Conservation (phyloP, 2,113 vertebrate genomes). For the Ivindomyrus marchei region DNA sequence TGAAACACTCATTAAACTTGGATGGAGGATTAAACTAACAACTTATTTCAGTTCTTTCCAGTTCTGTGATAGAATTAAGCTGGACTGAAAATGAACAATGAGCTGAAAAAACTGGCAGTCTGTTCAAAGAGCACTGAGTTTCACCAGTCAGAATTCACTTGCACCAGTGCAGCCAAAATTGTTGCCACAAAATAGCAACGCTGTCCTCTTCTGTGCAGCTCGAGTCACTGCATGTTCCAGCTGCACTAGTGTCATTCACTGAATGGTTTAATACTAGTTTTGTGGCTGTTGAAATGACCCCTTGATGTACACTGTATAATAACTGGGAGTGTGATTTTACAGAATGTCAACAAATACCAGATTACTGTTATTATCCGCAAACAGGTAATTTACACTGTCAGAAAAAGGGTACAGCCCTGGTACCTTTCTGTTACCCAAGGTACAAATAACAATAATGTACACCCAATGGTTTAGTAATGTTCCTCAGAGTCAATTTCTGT, state of each 20-base stretch:
- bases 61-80: neutral
- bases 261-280: neutral
- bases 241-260: neutral
- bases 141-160: neutral
- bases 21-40: neutral
- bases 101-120: neutral
- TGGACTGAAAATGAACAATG: neutral
- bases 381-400: neutral
- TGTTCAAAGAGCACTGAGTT: neutral
- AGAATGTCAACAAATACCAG: neutral
- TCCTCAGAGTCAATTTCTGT: neutral
- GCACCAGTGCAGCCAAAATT: neutral
- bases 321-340: neutral
- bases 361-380: neutral
- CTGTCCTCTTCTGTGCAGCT: slow-evolving; percentile 29
- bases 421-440: neutral
- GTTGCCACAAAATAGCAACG: slow-evolving; percentile 11
- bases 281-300: neutral
- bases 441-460: neutral
- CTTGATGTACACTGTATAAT: neutral
- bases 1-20: neutral
- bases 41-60: neutral
- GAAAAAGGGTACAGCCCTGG: neutral
- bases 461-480: neutral
- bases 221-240: neutral